phyloP scores from a whole-genome alignment of 2,888 invertebrate species.

The Cabera pusaria region DNA sequence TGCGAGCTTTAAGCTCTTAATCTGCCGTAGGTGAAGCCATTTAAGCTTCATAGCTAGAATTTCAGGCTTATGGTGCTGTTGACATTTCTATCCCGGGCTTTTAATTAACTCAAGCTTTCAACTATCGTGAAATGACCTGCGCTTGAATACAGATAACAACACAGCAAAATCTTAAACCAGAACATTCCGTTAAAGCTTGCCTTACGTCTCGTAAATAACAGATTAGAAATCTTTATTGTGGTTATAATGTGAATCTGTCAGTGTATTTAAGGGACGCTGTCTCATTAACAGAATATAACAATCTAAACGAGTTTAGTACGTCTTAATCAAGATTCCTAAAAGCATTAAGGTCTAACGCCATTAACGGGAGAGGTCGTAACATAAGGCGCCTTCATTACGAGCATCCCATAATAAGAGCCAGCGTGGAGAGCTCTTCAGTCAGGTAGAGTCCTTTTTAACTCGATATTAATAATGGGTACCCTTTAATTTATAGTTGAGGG shows the following conservation, averaged over 20 bases:
- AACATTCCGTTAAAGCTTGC: too few species aligned
- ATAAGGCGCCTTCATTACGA: slow-evolving; percentile 61
- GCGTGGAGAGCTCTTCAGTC: slow-evolving; percentile 54
- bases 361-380: slow-evolving; percentile 49
- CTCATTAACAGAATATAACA: slow-evolving; percentile 32
- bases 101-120: slow-evolving; percentile 24
- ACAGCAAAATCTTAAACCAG: too few species aligned
- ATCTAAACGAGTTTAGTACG: slow-evolving; percentile 38
- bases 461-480: slow-evolving; percentile 58
- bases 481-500: slow-evolving; percentile 41
- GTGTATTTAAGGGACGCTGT: slow-evolving; percentile 24
- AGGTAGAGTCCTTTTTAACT: slow-evolving; percentile 60
- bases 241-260: slow-evolving; percentile 25
- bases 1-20: slow-evolving; percentile 14
- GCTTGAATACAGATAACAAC: neutral
- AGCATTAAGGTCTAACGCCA: slow-evolving; percentile 50
- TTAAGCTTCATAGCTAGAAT: slow-evolving; percentile 12
- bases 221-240: slow-evolving; percentile 23
- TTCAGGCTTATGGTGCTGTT: slow-evolving; percentile 12
- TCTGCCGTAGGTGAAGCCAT: slow-evolving; percentile 6
- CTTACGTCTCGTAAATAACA: slow-evolving; percentile 5
- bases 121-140: slow-evolving; percentile 15
- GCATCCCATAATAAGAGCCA: slow-evolving; percentile 54
- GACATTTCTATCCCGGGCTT: slow-evolving; percentile 16
- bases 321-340: slow-evolving; percentile 58